phyloP scores from a whole-genome alignment of 2,888 invertebrate species.

The Diaperis boleti region DNA sequence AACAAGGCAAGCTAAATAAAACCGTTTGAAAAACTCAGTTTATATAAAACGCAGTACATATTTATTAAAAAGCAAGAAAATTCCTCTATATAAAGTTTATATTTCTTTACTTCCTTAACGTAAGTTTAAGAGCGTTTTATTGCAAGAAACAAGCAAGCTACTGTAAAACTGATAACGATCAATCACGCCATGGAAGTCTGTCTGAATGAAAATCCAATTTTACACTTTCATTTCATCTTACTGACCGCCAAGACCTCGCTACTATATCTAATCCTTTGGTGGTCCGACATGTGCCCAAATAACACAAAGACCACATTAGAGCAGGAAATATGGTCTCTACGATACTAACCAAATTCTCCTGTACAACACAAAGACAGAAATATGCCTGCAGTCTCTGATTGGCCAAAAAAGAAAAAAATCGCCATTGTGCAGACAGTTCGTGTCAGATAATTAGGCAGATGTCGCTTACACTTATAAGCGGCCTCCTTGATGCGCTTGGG shows the following conservation, averaged over 20 bases:
- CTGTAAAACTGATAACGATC: constrained; percentile 4
- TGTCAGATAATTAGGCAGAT: constrained; percentile 37
- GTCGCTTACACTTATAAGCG: constrained; percentile 16
- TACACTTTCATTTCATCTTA: constrained; percentile 35
- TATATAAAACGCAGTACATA: no score
- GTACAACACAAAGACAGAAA: constrained; percentile 19
- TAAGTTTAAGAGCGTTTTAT: no score
- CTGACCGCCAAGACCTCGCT: constrained; percentile 26
- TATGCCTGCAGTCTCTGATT: not conserved
- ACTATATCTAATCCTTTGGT: constrained; percentile 14
- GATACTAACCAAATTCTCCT: constrained; percentile 40
- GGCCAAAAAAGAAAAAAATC: constrained; percentile 18
- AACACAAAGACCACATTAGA: constrained; percentile 40
- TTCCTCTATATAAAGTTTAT: no score
- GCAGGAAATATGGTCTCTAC: constrained; percentile 45
- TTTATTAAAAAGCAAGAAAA: no score
- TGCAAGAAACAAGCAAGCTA: no score
- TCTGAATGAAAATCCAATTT: constrained; percentile 21
- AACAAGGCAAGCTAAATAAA: no score
- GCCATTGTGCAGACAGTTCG: constrained; percentile 13
- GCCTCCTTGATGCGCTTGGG: constrained; percentile 39
- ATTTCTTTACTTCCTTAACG: no score
- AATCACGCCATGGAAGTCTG: not conserved
- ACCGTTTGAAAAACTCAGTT: no score
- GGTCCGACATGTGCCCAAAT: constrained; percentile 46